These are phyloP conservation scores for Pseudomyrmex sp. DNA, from an alignment of 1,140 invertebrate species.

Conservation along the genomic window DNA sequence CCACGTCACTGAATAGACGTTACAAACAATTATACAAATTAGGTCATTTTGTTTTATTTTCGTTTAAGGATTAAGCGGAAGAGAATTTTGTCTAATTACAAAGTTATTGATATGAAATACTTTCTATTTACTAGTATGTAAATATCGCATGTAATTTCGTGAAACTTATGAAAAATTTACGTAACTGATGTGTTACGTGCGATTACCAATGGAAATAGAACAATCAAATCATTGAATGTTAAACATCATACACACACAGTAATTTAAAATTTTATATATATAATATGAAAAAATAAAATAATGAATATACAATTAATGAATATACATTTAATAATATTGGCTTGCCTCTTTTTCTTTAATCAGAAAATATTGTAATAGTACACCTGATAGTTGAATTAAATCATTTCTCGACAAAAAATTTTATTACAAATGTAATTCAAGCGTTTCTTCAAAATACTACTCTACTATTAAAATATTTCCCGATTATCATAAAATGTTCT, in stretches of 20 bases:
- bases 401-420: not conserved
- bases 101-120: slow-evolving; percentile 71
- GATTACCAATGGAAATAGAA: slow-evolving; percentile 56
- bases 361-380: not conserved
- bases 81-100: slow-evolving; percentile 29
- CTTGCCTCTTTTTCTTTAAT: no score
- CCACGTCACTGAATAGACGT: no score
- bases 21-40: slow-evolving; percentile 37
- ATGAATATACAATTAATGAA: no score
- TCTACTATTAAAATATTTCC: not conserved
- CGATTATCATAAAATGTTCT: slow-evolving; percentile 9
- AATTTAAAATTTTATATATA: no score
- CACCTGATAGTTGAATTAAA: not conserved
- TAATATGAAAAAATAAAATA: slow-evolving; percentile 25
- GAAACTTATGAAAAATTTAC: slow-evolving; percentile 70
- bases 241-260: no score
- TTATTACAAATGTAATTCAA: not conserved
- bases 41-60: slow-evolving; percentile 17
- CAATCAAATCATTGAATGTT: not conserved
- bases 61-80: slow-evolving; percentile 29
- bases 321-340: no score
- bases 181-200: slow-evolving; percentile 23
- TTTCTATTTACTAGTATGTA: slow-evolving; percentile 53
- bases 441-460: not conserved
- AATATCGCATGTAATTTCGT: slow-evolving; percentile 74